Conservation (phyloP, 2,113 vertebrate species). For the Callithrix jacchus region DNA sequence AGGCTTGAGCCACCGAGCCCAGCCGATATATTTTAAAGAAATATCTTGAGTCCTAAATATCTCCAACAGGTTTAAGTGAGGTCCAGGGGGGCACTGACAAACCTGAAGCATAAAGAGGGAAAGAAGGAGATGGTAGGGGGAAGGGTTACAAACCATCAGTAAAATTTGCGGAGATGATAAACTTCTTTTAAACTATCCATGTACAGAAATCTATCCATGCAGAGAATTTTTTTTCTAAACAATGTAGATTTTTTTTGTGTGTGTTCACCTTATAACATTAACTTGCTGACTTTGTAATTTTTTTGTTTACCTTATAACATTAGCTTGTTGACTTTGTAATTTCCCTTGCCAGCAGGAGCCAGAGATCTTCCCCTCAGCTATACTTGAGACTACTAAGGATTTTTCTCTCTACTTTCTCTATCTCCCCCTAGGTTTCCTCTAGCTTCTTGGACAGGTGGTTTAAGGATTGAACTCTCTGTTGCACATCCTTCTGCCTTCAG, state of each 20-base stretch:
- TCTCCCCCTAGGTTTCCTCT: neutral
- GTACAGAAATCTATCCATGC: neutral
- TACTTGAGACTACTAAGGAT: neutral
- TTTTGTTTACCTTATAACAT: constrained; percentile 42
- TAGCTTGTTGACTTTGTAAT: neutral
- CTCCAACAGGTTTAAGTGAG: neutral
- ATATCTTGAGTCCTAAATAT: neutral
- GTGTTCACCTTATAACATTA: constrained; percentile 39
- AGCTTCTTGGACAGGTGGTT: constrained; percentile 56
- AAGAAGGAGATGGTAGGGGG: neutral
- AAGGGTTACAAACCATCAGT: neutral
- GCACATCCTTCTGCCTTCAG: neutral
- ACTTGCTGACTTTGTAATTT: neutral
- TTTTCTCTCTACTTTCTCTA: neutral
- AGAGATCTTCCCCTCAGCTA: neutral
- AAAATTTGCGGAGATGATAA: neutral
- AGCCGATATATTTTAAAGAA: neutral
- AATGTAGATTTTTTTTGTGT: neutral
- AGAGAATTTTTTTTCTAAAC: neutral
- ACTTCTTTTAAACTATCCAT: neutral
- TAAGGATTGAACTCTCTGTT: neutral
- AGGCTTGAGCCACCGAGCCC: too few species aligned
- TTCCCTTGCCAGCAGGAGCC: neutral
- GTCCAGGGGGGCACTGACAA: too few species aligned
- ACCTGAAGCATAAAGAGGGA: neutral